Evolutionary conservation across 2,113 vertebrate species (phyloP), one percentile per base, ranked within the genome.

Genomic region (Prunella fulvescens): DNA sequence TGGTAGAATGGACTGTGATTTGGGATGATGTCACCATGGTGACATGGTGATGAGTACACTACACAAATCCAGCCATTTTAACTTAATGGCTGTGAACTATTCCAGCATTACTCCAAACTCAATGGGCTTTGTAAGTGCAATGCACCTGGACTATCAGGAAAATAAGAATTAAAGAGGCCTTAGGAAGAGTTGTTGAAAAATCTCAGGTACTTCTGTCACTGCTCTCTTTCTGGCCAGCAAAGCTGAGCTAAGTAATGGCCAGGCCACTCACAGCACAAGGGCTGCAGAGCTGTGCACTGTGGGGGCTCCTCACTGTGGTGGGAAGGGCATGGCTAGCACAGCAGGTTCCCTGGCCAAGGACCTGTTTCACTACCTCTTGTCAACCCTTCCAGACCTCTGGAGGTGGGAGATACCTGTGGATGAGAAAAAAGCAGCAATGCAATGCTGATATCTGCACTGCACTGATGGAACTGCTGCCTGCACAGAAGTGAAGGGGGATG

Each of bases 351-450:
- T 20, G 16, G 54, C 14, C 83, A 69, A 60, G 25, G 13, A 7
- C 14, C 24, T 24, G 4, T n/a, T 91, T 45, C 47, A 64, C 35
- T 8, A 2, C 14, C 33, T 81, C 40, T 19, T 2, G 2, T 29
- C 60, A 70, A 31, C 48, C 53, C 12, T 31, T 50, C 47, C 62
- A 60, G 39, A 56, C 29, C 23, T 93, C 17, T 76, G 44, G 31
- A 45, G 15, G 19, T 29, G 7, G 39, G 28, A 87, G 10, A 20
- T n/a, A 29, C 0, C 0, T 10, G 9, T 11, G 12, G 60, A 73
- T 50, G 17, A 73, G 26, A 40, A 42, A 39, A 58, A 42, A 37
- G 37, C 37, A 37, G 37, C 37, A 37, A 37, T 37, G 37, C 37
- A 37, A 11, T 13, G 35, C 48, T 72, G 44, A 35, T 8, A 20